phyloP scores from a whole-genome alignment of 2,113 vertebrate genomes.

The Protomyctophum bolini region DNA sequence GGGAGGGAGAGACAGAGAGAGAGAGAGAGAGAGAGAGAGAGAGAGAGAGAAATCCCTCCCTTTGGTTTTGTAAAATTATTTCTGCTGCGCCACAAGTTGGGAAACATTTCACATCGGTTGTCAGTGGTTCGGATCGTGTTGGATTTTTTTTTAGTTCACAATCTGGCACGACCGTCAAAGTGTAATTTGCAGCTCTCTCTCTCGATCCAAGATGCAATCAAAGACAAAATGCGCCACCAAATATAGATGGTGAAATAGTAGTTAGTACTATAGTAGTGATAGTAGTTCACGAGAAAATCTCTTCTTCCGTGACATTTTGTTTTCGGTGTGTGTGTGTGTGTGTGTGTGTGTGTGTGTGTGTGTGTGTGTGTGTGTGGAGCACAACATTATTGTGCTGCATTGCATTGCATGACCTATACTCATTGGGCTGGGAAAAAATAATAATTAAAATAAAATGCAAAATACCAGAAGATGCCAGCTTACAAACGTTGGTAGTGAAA shows the following conservation, averaged over 20 bases:
- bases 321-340: neutral
- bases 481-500: neutral
- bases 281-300: neutral
- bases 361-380: neutral
- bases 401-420: neutral
- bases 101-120: conserved; percentile 17
- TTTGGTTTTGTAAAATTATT: conserved; percentile 35
- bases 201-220: neutral
- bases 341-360: no score
- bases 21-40: neutral
- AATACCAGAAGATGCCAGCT: neutral
- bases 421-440: neutral
- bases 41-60: neutral
- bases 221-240: neutral
- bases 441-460: neutral
- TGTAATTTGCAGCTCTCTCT: neutral
- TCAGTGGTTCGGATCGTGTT: neutral
- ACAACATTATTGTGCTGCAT: neutral
- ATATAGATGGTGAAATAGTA: no score
- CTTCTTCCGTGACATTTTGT: neutral
- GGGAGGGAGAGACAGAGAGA: conserved; percentile 9
- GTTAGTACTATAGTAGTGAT: no score
- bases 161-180: conserved; percentile 1
- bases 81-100: conserved; percentile 35
- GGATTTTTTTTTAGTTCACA: neutral